Conservation (phyloP, 2,113 vertebrate species). For the Oreocharis arfaki region DNA sequence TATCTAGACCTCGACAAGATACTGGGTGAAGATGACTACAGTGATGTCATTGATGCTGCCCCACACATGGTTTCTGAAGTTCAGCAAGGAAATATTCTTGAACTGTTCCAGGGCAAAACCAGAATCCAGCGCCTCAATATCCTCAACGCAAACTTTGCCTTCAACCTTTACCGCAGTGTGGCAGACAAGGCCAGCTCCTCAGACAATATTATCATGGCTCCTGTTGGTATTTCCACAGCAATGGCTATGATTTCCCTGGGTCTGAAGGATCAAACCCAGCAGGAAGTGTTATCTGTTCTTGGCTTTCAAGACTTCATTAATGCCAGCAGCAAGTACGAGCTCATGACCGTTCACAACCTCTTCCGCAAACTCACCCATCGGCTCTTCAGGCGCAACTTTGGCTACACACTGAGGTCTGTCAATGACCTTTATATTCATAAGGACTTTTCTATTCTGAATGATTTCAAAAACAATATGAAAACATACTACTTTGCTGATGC, state of each 20-base stretch:
- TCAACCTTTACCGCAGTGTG: slow-evolving; percentile 86
- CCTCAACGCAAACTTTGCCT: slow-evolving; percentile 88
- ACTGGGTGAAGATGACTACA: slow-evolving; percentile 81
- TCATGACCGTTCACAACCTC: slow-evolving; percentile 88
- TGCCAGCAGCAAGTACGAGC: slow-evolving; percentile 87
- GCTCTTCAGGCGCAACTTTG: slow-evolving; percentile 94
- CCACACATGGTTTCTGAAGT: slow-evolving; percentile 77
- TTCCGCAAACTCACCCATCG: slow-evolving; percentile 93
- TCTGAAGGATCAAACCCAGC: slow-evolving; percentile 74
- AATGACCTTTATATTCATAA: slow-evolving; percentile 88
- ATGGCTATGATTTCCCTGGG: slow-evolving; percentile 95
- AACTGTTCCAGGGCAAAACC: slow-evolving; percentile 87
- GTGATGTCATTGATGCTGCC: slow-evolving; percentile 83
- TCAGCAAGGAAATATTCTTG: slow-evolving; percentile 79
- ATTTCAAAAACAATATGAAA: slow-evolving; percentile 80
- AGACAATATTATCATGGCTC: slow-evolving; percentile 91
- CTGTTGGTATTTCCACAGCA: slow-evolving; percentile 91
- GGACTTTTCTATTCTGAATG: slow-evolving; percentile 71
- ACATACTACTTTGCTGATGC: slow-evolving; percentile 90
- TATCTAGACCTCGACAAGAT: slow-evolving; percentile 90
- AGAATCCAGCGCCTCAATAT: slow-evolving; percentile 91
- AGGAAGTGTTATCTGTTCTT: slow-evolving; percentile 80
- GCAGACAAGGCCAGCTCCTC: slow-evolving; percentile 76
- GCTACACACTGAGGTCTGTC: slow-evolving; percentile 87
- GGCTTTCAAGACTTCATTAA: slow-evolving; percentile 90